Percentiles rank a stretch among this genome's conserved stretches.
Conservation (phyloP, 2,113 vertebrate species). For the Lampris incognitus region DNA sequence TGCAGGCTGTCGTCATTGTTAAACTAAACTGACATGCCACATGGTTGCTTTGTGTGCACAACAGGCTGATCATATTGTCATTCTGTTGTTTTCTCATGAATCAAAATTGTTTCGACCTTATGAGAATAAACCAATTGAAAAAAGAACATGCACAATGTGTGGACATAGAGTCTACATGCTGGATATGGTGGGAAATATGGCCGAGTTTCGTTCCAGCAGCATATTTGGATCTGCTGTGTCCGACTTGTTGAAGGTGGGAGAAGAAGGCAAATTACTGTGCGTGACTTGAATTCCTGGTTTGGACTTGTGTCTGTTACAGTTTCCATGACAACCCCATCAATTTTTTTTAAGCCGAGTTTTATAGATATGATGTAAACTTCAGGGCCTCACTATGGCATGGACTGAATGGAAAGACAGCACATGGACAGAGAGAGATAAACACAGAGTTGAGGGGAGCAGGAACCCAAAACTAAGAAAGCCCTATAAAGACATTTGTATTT, state of each 20-base stretch:
- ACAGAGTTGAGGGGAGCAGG: conserved; percentile 7
- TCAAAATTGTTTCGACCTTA: background rate
- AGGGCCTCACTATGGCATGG: conserved; percentile 24
- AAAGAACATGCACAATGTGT: conserved; percentile 21
- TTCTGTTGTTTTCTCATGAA: background rate
- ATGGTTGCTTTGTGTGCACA: conserved; percentile 21
- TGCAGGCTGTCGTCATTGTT: conserved; percentile 11
- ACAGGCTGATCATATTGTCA: conserved; percentile 19
- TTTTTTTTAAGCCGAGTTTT: background rate
- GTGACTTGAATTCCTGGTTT: background rate
- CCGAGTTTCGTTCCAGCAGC: background rate
- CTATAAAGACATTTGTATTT: conserved; percentile 30
- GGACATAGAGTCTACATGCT: conserved; percentile 9
- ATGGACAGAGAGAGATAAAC: conserved; percentile 45
- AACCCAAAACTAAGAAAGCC: conserved; percentile 25
- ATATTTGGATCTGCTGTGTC: conserved; percentile 33
- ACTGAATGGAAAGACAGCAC: conserved; percentile 3
- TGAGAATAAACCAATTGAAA: conserved; percentile 17
- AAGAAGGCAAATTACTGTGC: background rate
- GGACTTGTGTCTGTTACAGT: background rate
- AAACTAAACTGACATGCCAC: background rate
- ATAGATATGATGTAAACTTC: conserved; percentile 4
- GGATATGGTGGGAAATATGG: conserved; percentile 3
- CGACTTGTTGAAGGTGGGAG: background rate
- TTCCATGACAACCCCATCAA: conserved; percentile 14